Evolutionary conservation across 2,113 vertebrate species (phyloP).

Genomic region (Pampusana beccarii): DNA sequence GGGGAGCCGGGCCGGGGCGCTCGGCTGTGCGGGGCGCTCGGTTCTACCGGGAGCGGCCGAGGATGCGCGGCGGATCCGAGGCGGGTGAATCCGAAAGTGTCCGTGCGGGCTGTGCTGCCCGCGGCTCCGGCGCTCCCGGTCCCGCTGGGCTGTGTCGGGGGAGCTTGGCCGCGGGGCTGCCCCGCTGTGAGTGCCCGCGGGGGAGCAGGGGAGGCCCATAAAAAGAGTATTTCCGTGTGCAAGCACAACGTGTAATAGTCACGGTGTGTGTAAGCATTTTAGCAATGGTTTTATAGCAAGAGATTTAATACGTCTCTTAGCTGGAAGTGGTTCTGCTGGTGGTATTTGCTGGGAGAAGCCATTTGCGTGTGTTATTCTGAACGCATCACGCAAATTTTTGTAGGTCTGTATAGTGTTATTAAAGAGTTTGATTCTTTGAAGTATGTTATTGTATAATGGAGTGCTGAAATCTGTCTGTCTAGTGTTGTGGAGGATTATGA

Average conservation of each 20-base stretch:
- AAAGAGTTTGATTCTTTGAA: neutral
- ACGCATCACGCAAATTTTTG: accelerated
- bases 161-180: neutral
- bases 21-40: neutral
- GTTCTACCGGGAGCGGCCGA: neutral
- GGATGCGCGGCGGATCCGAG: neutral
- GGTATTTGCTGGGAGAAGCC: neutral
- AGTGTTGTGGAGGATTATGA: neutral
- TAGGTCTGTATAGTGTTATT: accelerated
- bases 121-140: too few species aligned
- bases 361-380: accelerated
- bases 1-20: neutral
- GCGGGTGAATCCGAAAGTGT: neutral
- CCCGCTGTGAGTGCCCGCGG: neutral
- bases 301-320: accelerated
- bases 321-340: neutral
- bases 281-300: accelerated
- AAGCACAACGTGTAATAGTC: accelerated
- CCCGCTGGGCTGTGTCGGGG: neutral
- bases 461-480: neutral
- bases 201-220: accelerated
- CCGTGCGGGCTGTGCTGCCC: neutral
- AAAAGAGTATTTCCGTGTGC: accelerated
- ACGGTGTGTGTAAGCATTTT: accelerated
- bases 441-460: accelerated